phyloP scores from a whole-genome alignment of 2,113 vertebrate species.

The Crotalus viridis region DNA sequence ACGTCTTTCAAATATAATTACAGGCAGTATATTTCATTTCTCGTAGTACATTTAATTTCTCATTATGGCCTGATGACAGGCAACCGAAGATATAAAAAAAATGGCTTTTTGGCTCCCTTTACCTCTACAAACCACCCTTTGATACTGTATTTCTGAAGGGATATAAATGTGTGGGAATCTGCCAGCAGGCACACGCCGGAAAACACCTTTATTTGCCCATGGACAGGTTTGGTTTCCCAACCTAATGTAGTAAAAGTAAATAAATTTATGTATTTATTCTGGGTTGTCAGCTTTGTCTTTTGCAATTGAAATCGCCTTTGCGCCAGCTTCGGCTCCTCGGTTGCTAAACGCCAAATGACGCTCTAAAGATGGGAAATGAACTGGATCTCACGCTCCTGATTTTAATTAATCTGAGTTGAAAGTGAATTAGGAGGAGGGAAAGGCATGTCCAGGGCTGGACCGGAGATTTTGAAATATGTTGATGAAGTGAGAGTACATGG shows the following conservation, averaged over 20 bases:
- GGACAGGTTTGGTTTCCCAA: background rate
- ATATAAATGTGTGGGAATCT: background rate
- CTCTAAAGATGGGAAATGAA: background rate
- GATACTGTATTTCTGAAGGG: background rate
- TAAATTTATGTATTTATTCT: background rate
- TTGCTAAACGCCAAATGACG: background rate
- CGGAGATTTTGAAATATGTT: background rate
- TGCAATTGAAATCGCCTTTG: background rate
- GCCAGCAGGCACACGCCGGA: background rate
- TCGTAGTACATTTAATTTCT: background rate
- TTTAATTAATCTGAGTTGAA: background rate
- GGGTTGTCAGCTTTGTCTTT: background rate
- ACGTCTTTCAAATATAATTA: background rate
- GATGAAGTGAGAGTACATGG: background rate
- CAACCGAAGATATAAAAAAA: background rate
- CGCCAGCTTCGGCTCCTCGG: background rate
- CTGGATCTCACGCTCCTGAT: background rate
- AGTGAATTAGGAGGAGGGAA: background rate
- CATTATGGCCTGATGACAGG: background rate
- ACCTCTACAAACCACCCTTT: background rate
- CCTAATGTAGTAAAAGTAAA: background rate
- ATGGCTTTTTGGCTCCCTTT: background rate
- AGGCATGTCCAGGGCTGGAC: background rate
- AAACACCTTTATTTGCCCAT: background rate
- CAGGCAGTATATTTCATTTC: background rate